Evolutionary conservation across 2,797 vertebrate genomes (phyloP).

Genomic region (Phalloptychus januarius): DNA sequence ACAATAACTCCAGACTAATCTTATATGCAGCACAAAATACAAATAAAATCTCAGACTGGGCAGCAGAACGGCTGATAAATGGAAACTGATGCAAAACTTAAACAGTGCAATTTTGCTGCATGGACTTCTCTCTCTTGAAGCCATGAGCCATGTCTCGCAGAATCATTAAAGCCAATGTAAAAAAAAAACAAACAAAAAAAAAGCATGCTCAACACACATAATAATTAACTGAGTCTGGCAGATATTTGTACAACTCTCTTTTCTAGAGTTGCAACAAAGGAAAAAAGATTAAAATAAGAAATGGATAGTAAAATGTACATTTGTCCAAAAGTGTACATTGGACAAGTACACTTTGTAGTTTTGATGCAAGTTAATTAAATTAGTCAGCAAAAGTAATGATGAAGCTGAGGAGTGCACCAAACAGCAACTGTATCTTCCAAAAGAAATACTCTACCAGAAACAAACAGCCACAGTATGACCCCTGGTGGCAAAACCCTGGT

Average conservation of each 20-base stretch:
- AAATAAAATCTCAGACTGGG: constrained; percentile 23
- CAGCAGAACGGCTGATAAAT: constrained; percentile 17
- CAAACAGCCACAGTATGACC: constrained; percentile 28
- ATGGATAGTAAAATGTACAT: no score
- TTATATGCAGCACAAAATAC: constrained; percentile 13
- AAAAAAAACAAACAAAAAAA: constrained; percentile 3
- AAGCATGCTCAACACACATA: constrained; percentile 19
- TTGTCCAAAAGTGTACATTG: background rate
- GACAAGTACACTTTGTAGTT: no score
- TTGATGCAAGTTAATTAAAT: background rate
- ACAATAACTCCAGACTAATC: constrained; percentile 17
- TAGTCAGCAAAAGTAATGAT: background rate
- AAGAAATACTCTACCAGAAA: background rate
- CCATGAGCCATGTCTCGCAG: constrained; percentile 10
- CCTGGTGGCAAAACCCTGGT: constrained; percentile 43
- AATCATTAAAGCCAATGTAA: constrained; percentile 18
- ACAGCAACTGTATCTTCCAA: background rate
- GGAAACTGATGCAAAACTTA: constrained; percentile 6
- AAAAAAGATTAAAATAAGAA: no score
- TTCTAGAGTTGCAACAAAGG: background rate
- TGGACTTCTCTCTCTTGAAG: constrained; percentile 5
- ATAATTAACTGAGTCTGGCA: constrained; percentile 28
- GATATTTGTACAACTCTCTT: constrained; percentile 23
- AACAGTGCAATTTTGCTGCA: constrained; percentile 15
- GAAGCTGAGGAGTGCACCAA: background rate